Base-by-base conservation (phyloP, 2,888 invertebrate genomes). In the Blera fallax region DNA sequence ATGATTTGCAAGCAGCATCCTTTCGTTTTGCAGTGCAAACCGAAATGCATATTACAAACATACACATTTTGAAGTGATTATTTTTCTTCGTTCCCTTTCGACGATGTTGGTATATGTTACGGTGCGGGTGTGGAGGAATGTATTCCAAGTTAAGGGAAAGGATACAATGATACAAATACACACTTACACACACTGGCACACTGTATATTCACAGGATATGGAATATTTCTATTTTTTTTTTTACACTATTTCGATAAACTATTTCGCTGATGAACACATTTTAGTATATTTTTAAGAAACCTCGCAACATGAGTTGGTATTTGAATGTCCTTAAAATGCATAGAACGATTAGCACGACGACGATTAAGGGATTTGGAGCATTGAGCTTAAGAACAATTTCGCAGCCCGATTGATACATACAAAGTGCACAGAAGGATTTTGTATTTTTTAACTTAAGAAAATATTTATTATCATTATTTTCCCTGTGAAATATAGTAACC, bases 1-100 rank as follows among this genome's bases (percentile, higher is more conserved):
- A 83, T 65, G 88, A 87, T 60, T 87, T 83, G 81, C 80, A 87
- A 80, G 85, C 69, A 79, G 87, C 58, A 87, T 88, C 89, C 87
- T 88, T 89, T 76, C 88, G 88, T 87, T 89, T 89, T 87, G 89
- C 88, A 69, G 88, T 89, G 80, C 88, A 89, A 43, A 89, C 82
- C 40, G 85, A 85, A 88, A 88, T 88, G 87, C 89, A 89, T 73
- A 89, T 89, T 65, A 89, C 88, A 52, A 89, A 89, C 89, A 89
- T 88, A 73, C 89, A 89, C 89, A 89, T 89, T 85, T 70, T 83
- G 78, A 79, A 76, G 56, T 43, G 70, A 67, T 64, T 78, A 69
- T 72, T 27, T 74, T 43, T 69, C 24, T 65, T 56, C 34, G 11
- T 29, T 54, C 34, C 73, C 29, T 73, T 32, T 18, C 14, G 62